Evolutionary conservation across 2,888 invertebrate species (phyloP).

Genomic region (Neoaliturus tenellus): DNA sequence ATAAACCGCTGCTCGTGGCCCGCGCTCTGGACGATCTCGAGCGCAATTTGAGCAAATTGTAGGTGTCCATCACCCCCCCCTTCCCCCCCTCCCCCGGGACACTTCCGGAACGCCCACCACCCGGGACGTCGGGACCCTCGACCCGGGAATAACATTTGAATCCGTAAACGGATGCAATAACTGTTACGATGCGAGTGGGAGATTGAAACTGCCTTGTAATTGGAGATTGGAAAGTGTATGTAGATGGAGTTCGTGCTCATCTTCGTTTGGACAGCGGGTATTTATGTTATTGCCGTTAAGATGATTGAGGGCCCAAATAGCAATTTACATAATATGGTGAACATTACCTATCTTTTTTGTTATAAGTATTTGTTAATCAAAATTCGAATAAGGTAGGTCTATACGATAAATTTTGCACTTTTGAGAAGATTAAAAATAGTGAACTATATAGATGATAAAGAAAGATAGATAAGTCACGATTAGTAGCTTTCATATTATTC

Average conservation of each 20-base stretch:
- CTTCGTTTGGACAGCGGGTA: no score
- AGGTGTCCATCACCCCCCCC: neutral
- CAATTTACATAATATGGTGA: no score
- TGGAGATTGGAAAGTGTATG: neutral
- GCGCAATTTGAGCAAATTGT: conserved; percentile 1
- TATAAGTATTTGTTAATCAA: no score
- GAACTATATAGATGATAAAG: no score
- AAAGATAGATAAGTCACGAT: no score
- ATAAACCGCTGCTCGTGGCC: neutral
- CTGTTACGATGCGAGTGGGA: neutral
- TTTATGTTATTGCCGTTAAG: no score
- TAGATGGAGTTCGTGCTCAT: neutral
- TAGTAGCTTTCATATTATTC: no score
- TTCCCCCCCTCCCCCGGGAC: neutral
- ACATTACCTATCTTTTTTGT: no score
- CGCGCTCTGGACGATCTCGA: neutral
- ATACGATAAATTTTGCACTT: no score
- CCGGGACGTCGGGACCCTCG: neutral
- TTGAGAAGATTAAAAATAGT: no score
- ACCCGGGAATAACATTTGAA: neutral
- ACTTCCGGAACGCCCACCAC: neutral
- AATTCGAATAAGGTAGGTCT: no score
- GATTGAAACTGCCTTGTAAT: neutral
- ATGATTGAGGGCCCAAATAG: no score
- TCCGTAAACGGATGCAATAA: neutral